Evolutionary conservation across 2,888 invertebrate species (phyloP).

Genomic region (Panopea generosa): DNA sequence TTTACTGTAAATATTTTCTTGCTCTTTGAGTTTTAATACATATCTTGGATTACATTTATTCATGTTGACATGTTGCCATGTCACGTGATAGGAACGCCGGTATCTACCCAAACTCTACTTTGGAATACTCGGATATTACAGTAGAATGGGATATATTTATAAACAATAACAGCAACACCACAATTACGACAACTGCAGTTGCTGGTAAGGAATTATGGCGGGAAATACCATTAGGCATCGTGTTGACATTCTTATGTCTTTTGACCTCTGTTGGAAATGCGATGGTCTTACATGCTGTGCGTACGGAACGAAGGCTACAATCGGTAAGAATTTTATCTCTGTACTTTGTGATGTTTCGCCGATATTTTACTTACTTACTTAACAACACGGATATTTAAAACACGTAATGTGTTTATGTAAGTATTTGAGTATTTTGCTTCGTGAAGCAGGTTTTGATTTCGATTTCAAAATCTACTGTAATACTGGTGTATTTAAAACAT

Average conservation of each 20-base stretch:
- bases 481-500: too few species aligned
- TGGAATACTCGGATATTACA: background rate
- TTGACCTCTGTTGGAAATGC: constrained; percentile 86
- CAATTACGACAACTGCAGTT: background rate
- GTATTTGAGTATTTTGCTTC: too few species aligned
- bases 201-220: constrained; percentile 66
- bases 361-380: too few species aligned
- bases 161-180: background rate
- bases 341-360: too few species aligned
- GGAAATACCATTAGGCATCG: constrained; percentile 83
- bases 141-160: background rate
- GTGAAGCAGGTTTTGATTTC: too few species aligned
- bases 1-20: too few species aligned
- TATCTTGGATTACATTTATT: too few species aligned
- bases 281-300: constrained; percentile 86
- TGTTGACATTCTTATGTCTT: constrained; percentile 84
- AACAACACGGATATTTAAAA: too few species aligned
- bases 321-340: constrained; percentile 84
- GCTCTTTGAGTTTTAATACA: too few species aligned
- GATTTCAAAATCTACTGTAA: too few species aligned
- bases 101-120: background rate
- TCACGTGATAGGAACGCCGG: background rate
- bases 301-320: constrained; percentile 86
- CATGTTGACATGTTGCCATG: background rate
- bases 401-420: too few species aligned